Conservation (phyloP, 1,140 invertebrate species). For the Triops longicaudatus region DNA sequence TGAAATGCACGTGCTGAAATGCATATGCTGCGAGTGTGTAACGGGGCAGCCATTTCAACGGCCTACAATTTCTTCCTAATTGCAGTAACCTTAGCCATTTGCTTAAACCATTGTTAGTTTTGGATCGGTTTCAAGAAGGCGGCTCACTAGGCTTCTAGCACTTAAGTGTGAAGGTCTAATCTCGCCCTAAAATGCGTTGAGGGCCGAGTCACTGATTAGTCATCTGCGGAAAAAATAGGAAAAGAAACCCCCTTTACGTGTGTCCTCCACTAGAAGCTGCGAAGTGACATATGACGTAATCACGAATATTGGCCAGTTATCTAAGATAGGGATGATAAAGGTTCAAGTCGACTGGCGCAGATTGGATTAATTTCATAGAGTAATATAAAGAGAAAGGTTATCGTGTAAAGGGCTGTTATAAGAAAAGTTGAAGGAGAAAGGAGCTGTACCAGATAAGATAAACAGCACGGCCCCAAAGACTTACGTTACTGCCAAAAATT, state of each 20-base stretch:
- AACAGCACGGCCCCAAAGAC: too few relatives aligned
- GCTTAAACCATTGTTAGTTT: background rate
- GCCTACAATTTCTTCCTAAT: background rate
- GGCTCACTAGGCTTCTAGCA: background rate
- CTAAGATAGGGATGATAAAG: too few relatives aligned
- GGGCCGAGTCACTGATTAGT: background rate
- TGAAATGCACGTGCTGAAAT: background rate
- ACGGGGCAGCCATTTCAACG: background rate
- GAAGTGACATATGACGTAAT: background rate
- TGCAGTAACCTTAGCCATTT: background rate
- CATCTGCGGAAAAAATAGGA: background rate
- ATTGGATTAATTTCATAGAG: too few relatives aligned
- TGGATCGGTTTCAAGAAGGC: background rate
- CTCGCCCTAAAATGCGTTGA: background rate
- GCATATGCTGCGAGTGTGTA: background rate
- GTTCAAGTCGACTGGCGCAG: too few relatives aligned
- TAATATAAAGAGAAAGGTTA: too few relatives aligned
- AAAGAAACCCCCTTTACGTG: background rate
- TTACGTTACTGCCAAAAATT: too few relatives aligned
- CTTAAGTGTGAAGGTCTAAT: background rate
- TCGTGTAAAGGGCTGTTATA: too few relatives aligned
- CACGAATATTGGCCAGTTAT: background rate
- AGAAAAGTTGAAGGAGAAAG: too few relatives aligned
- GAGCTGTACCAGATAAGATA: too few relatives aligned
- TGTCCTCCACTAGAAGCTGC: background rate